phyloP scores from a whole-genome alignment of 2,797 vertebrate genomes.

The Chaenodraco wilsoni region DNA sequence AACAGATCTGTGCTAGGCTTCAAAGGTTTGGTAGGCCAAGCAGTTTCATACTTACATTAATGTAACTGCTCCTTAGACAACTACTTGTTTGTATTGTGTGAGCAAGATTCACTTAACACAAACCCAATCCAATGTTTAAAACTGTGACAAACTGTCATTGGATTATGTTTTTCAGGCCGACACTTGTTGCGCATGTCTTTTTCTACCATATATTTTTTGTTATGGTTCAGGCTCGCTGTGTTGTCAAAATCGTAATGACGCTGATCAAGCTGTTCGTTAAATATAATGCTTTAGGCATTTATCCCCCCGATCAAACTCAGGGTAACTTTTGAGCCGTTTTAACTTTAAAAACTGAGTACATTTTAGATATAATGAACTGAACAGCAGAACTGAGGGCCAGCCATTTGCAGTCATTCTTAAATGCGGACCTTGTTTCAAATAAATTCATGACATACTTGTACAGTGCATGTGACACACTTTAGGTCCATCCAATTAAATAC shows the following conservation, averaged over 20 bases:
- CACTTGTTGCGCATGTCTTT: background rate
- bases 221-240: background rate
- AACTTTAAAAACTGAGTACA: conserved; percentile 38
- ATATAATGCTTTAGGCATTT: background rate
- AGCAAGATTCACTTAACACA: conserved; percentile 13
- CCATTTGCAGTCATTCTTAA: conserved; percentile 34
- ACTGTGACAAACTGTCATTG: background rate
- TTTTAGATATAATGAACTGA: conserved; percentile 54
- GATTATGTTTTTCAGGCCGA: background rate
- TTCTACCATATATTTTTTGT: background rate
- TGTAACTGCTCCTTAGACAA: background rate
- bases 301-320: background rate
- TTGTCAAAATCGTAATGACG: background rate
- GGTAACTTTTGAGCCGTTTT: conserved; percentile 30
- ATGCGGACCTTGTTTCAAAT: conserved; percentile 18
- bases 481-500: conserved; percentile 57
- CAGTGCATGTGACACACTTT: conserved; percentile 48
- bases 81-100: background rate
- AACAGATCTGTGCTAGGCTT: conserved; percentile 45
- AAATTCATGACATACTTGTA: conserved; percentile 40
- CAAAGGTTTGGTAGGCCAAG: background rate
- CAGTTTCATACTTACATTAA: background rate
- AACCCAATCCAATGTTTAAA: conserved; percentile 1
- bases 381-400: conserved; percentile 18
- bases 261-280: background rate